phyloP scores from a whole-genome alignment of 2,797 vertebrate species.

The Protonibea diacanthus region DNA sequence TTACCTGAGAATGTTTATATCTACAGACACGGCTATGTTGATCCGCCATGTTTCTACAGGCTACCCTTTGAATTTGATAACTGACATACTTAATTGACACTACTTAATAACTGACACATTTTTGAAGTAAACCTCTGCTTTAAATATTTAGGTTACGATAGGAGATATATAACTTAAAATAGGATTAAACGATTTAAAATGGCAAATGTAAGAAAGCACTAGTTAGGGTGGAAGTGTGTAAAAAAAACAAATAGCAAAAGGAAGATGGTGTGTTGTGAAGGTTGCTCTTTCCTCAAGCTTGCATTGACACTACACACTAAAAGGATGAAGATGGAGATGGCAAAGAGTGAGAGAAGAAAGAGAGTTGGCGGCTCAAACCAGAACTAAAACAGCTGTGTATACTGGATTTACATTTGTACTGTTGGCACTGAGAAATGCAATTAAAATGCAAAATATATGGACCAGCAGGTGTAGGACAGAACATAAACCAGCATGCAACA shows the following conservation, averaged over 20 bases:
- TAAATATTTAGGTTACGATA: background rate
- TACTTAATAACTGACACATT: too few relatives aligned
- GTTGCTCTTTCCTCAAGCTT: background rate
- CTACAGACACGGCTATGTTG: too few relatives aligned
- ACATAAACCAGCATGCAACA: background rate
- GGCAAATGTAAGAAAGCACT: background rate
- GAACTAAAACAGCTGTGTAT: background rate
- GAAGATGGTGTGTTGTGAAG: background rate
- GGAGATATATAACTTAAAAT: background rate
- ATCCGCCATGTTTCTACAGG: too few relatives aligned
- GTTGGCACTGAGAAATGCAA: background rate
- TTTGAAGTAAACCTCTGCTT: background rate
- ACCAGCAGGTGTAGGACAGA: background rate
- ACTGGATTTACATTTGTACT: slow-evolving; percentile 8
- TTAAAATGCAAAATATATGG: background rate
- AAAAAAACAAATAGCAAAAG: background rate
- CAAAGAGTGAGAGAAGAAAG: too few relatives aligned
- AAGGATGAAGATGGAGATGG: background rate
- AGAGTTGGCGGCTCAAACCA: background rate
- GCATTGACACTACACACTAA: background rate
- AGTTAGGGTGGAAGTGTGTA: too few relatives aligned
- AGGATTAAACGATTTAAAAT: background rate
- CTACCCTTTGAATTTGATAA: background rate
- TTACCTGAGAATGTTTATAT: too few relatives aligned
- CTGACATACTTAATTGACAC: too few relatives aligned